phyloP scores from a whole-genome alignment of 2,888 invertebrate genomes.

The Chrysopilus asiliformis region DNA sequence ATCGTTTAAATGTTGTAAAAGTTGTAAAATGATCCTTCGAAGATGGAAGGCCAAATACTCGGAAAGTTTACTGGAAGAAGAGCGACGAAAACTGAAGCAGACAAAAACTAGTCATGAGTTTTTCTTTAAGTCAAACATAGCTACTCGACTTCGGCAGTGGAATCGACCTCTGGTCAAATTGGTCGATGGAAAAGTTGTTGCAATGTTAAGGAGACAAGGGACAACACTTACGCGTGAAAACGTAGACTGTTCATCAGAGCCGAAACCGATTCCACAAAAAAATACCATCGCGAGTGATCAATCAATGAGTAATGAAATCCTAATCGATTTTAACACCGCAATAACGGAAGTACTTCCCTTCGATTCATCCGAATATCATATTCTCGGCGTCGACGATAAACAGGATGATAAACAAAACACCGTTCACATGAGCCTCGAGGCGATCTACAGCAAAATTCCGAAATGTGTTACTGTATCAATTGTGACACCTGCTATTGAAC shows the following conservation, averaged over 20 bases:
- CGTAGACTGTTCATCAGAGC: not conserved
- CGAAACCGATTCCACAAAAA: not conserved
- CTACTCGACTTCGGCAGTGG: constrained; percentile 12
- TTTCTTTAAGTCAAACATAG: constrained; percentile 2
- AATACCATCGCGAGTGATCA: constrained; percentile 19
- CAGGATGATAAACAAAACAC: not conserved
- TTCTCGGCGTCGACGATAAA: not conserved
- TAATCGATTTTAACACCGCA: constrained; percentile 31
- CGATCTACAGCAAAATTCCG: not conserved
- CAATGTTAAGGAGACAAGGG: constrained; percentile 31
- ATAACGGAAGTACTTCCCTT: constrained; percentile 33
- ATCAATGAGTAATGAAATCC: constrained; percentile 24
- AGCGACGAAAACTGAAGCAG: constrained; percentile 9
- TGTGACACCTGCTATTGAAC: not conserved
- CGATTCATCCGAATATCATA: constrained; percentile 15
- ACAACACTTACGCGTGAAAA: constrained; percentile 27
- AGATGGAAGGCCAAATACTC: constrained; percentile 20
- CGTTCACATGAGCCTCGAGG: not conserved
- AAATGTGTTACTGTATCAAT: not conserved
- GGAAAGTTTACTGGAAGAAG: constrained; percentile 10
- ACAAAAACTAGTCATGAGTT: constrained; percentile 7
- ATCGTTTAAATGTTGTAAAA: too few species aligned
- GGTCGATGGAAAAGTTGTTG: constrained; percentile 31
- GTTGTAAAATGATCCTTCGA: too few species aligned
- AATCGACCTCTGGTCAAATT: constrained; percentile 24